A percentile compares a stretch with the other conserved stretches of the same genome.
These are phyloP conservation scores for Sebastes hopkinsi DNA, from an alignment of 2,797 vertebrate genomes.

Conservation along the genomic window DNA sequence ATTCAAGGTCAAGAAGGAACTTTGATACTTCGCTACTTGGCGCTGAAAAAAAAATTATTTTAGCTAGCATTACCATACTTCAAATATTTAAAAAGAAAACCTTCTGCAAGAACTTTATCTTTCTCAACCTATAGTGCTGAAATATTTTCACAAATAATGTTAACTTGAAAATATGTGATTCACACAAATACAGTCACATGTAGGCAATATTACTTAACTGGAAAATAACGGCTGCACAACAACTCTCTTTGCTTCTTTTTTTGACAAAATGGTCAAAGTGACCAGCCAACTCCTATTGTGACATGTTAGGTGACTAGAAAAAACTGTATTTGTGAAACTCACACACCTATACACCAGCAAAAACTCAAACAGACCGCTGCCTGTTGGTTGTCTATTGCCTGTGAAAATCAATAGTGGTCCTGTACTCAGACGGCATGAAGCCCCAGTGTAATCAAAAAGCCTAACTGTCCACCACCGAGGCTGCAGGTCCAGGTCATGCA, in stretches of 20 bases:
- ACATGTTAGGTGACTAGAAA: background rate
- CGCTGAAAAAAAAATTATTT: background rate
- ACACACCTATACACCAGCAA: background rate
- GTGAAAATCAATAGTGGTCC: constrained; percentile 32
- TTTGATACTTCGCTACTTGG: background rate
- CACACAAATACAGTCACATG: background rate
- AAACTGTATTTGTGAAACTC: background rate
- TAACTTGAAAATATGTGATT: background rate
- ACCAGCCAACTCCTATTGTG: background rate
- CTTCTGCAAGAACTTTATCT: background rate
- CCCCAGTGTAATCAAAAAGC: constrained; percentile 18
- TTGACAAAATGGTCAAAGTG: background rate
- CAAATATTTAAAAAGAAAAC: background rate
- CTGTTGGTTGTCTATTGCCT: background rate
- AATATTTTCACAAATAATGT: background rate
- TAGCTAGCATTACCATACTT: background rate
- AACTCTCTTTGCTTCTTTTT: background rate
- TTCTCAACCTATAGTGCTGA: background rate
- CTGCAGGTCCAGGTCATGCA: background rate
- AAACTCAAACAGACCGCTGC: background rate
- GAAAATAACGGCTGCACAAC: background rate
- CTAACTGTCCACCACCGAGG: constrained; percentile 9
- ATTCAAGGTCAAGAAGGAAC: background rate
- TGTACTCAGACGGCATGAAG: constrained; percentile 42
- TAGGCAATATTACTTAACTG: background rate